These are phyloP conservation scores for Hemiprocne comata DNA, from an alignment of 2,113 vertebrate genomes.

Conservation along the genomic window DNA sequence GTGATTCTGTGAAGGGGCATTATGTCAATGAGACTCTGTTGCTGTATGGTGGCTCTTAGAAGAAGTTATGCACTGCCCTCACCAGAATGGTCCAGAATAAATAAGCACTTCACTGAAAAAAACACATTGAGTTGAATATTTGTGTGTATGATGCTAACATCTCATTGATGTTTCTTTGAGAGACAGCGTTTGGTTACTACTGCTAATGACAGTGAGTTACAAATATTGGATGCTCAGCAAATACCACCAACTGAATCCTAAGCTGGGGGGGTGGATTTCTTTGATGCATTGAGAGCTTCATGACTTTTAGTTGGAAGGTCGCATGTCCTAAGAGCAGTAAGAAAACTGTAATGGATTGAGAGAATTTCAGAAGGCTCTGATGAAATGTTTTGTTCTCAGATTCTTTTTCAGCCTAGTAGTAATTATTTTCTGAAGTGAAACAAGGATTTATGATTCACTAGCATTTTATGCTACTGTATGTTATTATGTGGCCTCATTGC, in stretches of 20 bases:
- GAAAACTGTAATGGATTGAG: background rate
- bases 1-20: too few relatives aligned
- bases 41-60: background rate
- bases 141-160: background rate
- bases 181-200: background rate
- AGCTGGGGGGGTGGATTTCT: background rate
- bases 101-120: background rate
- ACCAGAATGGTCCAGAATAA: background rate
- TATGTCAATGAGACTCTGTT: background rate
- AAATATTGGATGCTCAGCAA: background rate
- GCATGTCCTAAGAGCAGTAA: background rate
- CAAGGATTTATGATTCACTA: background rate
- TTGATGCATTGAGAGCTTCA: background rate
- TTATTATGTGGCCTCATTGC: background rate
- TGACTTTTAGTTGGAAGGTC: background rate
- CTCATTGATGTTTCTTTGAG: background rate
- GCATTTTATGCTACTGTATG: background rate
- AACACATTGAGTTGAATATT: background rate
- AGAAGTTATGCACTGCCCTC: background rate
- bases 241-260: background rate
- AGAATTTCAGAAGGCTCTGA: background rate
- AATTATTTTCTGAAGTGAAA: background rate
- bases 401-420: background rate
- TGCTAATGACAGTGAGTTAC: background rate
- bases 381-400: background rate